These are phyloP conservation scores for Anastatus disparis DNA, from an alignment of 1,140 invertebrate genomes.

Conservation along the genomic window DNA sequence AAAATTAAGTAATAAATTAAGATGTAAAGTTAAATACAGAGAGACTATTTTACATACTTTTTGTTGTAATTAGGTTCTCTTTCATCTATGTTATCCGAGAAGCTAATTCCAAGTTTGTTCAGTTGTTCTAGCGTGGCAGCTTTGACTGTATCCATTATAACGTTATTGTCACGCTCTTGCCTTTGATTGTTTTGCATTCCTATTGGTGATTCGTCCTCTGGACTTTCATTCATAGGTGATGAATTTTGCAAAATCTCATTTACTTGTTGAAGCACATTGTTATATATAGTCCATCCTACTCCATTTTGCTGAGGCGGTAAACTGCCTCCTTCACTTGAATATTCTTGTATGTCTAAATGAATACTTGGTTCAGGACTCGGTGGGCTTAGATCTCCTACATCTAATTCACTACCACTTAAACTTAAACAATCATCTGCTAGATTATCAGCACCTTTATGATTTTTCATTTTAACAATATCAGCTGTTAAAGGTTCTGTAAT, in stretches of 20 bases:
- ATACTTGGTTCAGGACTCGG: constrained; percentile 71
- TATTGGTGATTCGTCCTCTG: constrained; percentile 41
- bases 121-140: constrained; percentile 66
- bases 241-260: constrained; percentile 67
- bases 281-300: constrained; percentile 75
- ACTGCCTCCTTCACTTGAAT: constrained; percentile 67
- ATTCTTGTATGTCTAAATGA: constrained; percentile 72
- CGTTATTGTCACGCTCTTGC: constrained; percentile 48
- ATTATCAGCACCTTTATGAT: constrained; percentile 33
- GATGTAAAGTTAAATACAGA: neutral
- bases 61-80: constrained; percentile 47
- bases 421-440: constrained; percentile 65
- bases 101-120: constrained; percentile 64
- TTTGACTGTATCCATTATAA: constrained; percentile 61
- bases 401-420: constrained; percentile 68
- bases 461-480: constrained; percentile 33
- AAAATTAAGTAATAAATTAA: neutral
- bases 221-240: constrained; percentile 40
- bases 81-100: constrained; percentile 53
- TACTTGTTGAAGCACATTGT: constrained; percentile 72
- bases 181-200: constrained; percentile 20
- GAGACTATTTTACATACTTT: constrained; percentile 40
- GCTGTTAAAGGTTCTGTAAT: constrained; percentile 1
- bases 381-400: constrained; percentile 66
- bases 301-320: constrained; percentile 64